phyloP scores from a whole-genome alignment of 2,888 invertebrate species.

The Brachypterus glaber region DNA sequence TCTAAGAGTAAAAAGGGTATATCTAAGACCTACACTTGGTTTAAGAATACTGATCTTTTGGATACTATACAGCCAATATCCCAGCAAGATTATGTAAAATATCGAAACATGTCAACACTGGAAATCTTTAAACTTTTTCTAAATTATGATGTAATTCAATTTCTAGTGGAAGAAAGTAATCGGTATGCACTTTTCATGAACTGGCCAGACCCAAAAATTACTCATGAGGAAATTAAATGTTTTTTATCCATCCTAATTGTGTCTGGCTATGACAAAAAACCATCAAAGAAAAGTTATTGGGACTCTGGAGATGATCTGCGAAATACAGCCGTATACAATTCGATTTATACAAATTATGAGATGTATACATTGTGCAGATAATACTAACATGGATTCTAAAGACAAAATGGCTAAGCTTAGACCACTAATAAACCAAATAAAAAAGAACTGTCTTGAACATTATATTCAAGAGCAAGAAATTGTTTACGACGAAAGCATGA shows the following conservation, averaged over 20 bases:
- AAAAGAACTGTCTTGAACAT: conserved; percentile 15
- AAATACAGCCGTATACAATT: conserved; percentile 12
- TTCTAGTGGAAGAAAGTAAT: conserved; percentile 8
- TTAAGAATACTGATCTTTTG: conserved; percentile 4
- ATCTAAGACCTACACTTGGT: not conserved
- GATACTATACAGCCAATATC: not conserved
- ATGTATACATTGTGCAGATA: conserved; percentile 18
- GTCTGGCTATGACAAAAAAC: conserved; percentile 15
- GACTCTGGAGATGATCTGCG: conserved; percentile 13
- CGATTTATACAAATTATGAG: conserved; percentile 18
- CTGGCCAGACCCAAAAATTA: conserved; percentile 11
- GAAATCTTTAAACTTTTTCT: conserved; percentile 8
- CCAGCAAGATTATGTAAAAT: conserved; percentile 1
- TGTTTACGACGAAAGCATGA: conserved; percentile 23
- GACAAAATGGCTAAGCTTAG: conserved; percentile 26
- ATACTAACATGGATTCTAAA: conserved; percentile 13
- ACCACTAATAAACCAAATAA: conserved; percentile 19
- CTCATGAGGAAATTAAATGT: conserved; percentile 15
- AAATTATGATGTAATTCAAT: conserved; percentile 6
- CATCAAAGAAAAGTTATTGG: conserved; percentile 15
- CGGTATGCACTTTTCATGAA: conserved; percentile 7
- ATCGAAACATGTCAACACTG: conserved; percentile 5
- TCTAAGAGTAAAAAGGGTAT: conserved; percentile 2
- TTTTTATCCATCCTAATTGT: conserved; percentile 17
- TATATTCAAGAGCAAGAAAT: not conserved